These are phyloP conservation scores for Sebastes hubbsi DNA, from an alignment of 2,797 vertebrate species.

Conservation along the genomic window DNA sequence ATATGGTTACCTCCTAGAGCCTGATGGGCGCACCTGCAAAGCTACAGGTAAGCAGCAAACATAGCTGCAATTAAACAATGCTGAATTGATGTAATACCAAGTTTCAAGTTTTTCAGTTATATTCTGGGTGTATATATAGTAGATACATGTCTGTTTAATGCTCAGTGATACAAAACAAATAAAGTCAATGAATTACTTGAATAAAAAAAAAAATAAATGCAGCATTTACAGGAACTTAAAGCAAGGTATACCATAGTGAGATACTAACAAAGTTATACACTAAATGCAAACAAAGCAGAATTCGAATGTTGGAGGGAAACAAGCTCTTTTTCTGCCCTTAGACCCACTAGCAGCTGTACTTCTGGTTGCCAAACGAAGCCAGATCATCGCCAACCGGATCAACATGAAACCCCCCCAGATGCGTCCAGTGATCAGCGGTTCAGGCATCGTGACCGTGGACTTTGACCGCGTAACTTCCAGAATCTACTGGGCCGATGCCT, in stretches of 20 bases:
- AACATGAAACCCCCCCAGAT: constrained; percentile 82
- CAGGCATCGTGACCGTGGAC: constrained; percentile 88
- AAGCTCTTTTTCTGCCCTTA: constrained; percentile 47
- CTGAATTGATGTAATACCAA: background rate
- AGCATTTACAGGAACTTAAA: background rate
- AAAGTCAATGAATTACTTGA: background rate
- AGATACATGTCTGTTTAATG: background rate
- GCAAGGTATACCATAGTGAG: background rate
- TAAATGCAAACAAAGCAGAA: background rate
- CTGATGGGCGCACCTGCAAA: constrained; percentile 80
- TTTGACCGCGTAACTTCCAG: constrained; percentile 88
- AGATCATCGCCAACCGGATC: constrained; percentile 87
- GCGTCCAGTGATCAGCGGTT: constrained; percentile 83
- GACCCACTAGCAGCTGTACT: constrained; percentile 84
- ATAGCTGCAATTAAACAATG: background rate
- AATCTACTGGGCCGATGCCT: constrained; percentile 92
- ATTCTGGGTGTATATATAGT: background rate
- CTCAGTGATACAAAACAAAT: background rate
- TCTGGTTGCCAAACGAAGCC: constrained; percentile 87
- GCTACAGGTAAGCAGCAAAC: constrained; percentile 53
- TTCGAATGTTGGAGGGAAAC: background rate
- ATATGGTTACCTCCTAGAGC: constrained; percentile 77
- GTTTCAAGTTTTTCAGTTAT: background rate
- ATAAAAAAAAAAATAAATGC: background rate
- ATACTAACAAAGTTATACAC: background rate